phyloP scores from a whole-genome alignment of 2,113 vertebrate species.

The Phocoena phocoena region DNA sequence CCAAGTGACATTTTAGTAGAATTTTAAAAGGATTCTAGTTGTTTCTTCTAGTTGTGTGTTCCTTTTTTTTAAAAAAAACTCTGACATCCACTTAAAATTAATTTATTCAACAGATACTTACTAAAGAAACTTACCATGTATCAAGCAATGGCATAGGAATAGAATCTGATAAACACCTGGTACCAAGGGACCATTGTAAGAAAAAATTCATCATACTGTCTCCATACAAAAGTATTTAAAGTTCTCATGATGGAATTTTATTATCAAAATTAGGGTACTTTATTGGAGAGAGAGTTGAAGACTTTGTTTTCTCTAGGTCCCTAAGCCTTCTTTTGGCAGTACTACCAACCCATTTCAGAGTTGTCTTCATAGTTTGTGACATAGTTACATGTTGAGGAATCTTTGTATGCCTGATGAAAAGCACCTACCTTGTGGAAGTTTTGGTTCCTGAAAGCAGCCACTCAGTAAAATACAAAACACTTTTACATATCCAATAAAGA shows the following conservation, averaged over 20 bases:
- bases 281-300: not conserved
- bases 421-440: not conserved
- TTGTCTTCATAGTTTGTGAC: not conserved
- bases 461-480: not conserved
- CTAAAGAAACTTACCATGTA: not conserved
- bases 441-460: not conserved
- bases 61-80: not conserved
- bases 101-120: not conserved
- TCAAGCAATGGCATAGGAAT: not conserved
- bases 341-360: not conserved
- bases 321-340: not conserved
- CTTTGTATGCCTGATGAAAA: not conserved
- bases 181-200: not conserved
- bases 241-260: not conserved
- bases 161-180: not conserved
- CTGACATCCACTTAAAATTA: not conserved
- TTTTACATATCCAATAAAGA: not conserved
- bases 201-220: not conserved
- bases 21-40: not conserved
- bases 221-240: not conserved
- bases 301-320: not conserved
- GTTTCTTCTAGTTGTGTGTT: not conserved
- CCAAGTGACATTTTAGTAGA: not conserved
- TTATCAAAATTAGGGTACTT: not conserved
- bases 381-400: not conserved